Conservation (phyloP, 1,140 invertebrate species). For the Diploscapter pachys region DNA sequence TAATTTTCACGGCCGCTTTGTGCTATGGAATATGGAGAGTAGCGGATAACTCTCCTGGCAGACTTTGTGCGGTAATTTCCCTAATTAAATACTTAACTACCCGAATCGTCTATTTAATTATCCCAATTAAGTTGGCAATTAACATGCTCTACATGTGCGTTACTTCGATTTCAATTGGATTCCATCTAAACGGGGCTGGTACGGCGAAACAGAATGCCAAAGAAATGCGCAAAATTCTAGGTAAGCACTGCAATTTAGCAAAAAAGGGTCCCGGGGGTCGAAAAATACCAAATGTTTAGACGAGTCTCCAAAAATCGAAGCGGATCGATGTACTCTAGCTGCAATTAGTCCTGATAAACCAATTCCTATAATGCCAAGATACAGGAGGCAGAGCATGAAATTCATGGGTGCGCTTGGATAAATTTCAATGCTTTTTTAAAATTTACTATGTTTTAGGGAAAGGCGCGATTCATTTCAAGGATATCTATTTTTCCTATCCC, state of each 20-base stretch:
- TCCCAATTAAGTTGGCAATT: conserved; percentile 44
- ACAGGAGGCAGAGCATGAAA: conserved; percentile 28
- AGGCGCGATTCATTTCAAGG: conserved; percentile 60
- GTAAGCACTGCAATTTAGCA: background rate
- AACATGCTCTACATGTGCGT: conserved; percentile 58
- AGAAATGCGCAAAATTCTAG: conserved; percentile 41
- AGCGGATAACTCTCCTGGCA: conserved; percentile 48
- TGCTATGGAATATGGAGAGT: conserved; percentile 52
- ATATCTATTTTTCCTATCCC: conserved; percentile 62
- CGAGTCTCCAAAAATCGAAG: conserved; percentile 27
- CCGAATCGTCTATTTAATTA: background rate
- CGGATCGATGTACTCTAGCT: conserved; percentile 14
- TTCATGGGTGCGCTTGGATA: conserved; percentile 16
- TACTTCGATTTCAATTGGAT: conserved; percentile 55
- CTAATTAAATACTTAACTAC: background rate
- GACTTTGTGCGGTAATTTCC: conserved; percentile 41
- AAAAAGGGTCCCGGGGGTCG: background rate
- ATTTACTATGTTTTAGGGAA: conserved; percentile 22
- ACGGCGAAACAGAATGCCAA: conserved; percentile 45
- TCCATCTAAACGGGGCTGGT: conserved; percentile 52
- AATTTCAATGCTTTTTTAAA: background rate
- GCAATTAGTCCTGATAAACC: background rate
- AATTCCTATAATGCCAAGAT: conserved; percentile 13
- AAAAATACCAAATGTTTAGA: background rate
- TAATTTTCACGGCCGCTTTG: conserved; percentile 53